Conservation (phyloP, 2,113 vertebrate genomes). For the Phocoena sinus region DNA sequence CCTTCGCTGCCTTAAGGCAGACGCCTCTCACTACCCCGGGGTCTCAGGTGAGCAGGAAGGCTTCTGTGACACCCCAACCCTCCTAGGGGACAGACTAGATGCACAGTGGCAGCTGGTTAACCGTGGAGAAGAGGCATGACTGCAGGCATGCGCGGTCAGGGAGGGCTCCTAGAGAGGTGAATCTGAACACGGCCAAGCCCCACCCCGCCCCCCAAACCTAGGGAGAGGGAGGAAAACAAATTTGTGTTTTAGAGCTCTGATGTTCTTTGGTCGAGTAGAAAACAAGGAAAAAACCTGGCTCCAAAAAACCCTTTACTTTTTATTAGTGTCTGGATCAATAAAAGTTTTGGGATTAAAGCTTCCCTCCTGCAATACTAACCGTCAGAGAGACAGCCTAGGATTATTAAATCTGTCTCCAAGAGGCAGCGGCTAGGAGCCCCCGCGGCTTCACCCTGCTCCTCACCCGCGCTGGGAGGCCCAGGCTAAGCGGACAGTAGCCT, state of each 20-base stretch:
- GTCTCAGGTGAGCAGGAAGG: not conserved
- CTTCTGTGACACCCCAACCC: not conserved
- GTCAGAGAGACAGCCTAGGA: conserved; percentile 17
- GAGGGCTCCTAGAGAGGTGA: not conserved
- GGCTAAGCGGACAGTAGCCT: not conserved
- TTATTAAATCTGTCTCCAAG: conserved; percentile 71
- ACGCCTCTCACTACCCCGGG: rapidly evolving
- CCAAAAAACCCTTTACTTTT: conserved; percentile 31
- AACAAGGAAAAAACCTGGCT: not conserved
- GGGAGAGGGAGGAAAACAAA: not conserved
- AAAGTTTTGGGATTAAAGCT: conserved; percentile 52
- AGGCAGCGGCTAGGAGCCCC: conserved; percentile 31
- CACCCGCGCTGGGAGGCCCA: not conserved
- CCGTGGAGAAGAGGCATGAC: not conserved
- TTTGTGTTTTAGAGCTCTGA: not conserved
- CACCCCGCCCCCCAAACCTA: not conserved
- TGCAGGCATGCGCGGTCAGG: not conserved
- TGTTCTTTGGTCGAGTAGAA: not conserved
- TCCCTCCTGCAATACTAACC: conserved; percentile 50
- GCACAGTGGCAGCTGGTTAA: not conserved
- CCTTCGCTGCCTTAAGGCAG: not conserved
- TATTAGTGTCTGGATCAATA: conserved; percentile 68
- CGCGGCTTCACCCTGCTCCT: not conserved
- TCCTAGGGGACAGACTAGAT: not conserved
- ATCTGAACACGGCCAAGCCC: not conserved